phyloP scores from a whole-genome alignment of 2,113 vertebrate species.

The Megaptera novaeangliae region DNA sequence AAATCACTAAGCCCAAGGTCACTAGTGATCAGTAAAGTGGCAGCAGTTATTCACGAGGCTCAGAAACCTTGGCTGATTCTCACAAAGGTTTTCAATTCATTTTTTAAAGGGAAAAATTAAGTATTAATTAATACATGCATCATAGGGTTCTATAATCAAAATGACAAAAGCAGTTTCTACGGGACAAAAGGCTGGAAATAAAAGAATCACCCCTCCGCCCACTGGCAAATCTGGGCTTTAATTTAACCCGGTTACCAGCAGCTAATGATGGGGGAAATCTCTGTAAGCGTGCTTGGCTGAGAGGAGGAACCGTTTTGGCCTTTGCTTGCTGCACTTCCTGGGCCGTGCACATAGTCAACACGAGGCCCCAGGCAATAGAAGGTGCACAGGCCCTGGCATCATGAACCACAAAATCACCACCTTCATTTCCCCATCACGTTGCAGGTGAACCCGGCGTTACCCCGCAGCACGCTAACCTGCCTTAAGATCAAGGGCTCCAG shows the following conservation, averaged over 20 bases:
- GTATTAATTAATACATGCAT: conserved; percentile 12
- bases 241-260: neutral
- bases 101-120: neutral
- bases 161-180: neutral
- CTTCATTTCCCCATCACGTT: neutral
- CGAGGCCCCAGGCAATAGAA: neutral
- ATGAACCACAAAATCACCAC: neutral
- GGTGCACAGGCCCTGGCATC: neutral
- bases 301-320: neutral
- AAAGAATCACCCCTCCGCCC: neutral
- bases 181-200: neutral
- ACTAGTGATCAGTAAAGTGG: neutral
- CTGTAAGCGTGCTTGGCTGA: neutral
- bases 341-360: neutral
- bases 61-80: neutral
- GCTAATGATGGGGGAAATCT: neutral
- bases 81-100: neutral
- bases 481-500: neutral
- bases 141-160: neutral
- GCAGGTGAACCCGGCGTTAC: neutral
- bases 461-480: neutral
- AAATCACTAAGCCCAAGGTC: neutral
- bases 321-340: neutral
- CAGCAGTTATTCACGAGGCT: neutral
- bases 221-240: neutral